phyloP scores from a whole-genome alignment of 2,888 invertebrate species.

The Dastarcus helophoroides region DNA sequence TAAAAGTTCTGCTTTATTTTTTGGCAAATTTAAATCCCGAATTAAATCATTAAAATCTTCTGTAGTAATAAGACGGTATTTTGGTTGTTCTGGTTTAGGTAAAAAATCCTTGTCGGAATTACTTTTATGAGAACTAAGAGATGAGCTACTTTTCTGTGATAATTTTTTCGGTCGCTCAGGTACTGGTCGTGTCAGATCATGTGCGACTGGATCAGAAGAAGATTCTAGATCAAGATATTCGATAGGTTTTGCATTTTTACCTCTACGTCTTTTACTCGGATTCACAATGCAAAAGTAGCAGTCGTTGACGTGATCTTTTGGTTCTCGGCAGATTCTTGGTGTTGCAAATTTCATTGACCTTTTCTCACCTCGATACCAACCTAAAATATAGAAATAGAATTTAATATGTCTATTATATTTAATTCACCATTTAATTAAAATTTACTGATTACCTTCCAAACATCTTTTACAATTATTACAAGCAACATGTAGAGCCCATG shows the following conservation, averaged over 20 bases:
- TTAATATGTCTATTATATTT: constrained; percentile 9
- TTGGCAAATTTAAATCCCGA: constrained; percentile 16
- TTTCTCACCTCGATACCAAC: constrained; percentile 12
- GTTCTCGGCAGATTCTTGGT: constrained; percentile 23
- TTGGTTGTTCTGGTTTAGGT: constrained; percentile 10
- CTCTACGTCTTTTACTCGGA: constrained; percentile 11
- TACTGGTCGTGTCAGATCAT: constrained; percentile 6
- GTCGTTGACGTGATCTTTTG: constrained; percentile 22
- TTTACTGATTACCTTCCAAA: constrained; percentile 11
- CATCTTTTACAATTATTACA: constrained; percentile 15
- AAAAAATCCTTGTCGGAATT: constrained; percentile 5
- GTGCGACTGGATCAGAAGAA: constrained; percentile 7
- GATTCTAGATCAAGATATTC: constrained; percentile 11
- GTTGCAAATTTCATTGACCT: constrained; percentile 19
- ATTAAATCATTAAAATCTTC: constrained; percentile 17
- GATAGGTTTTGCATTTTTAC: constrained; percentile 12
- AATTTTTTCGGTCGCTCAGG: constrained; percentile 7
- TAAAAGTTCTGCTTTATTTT: constrained; percentile 16
- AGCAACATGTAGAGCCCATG: constrained; percentile 18
- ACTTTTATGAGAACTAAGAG: constrained; percentile 5
- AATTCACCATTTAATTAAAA: constrained; percentile 8
- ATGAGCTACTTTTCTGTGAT: constrained; percentile 8
- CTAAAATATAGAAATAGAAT: constrained; percentile 10
- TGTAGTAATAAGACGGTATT: constrained; percentile 11
- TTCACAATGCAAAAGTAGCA: constrained; percentile 24